A percentile compares a stretch with the other conserved stretches of the same genome.
These are phyloP conservation scores for Danionella dracula DNA, from an alignment of 2,797 vertebrate species.

Conservation along the genomic window DNA sequence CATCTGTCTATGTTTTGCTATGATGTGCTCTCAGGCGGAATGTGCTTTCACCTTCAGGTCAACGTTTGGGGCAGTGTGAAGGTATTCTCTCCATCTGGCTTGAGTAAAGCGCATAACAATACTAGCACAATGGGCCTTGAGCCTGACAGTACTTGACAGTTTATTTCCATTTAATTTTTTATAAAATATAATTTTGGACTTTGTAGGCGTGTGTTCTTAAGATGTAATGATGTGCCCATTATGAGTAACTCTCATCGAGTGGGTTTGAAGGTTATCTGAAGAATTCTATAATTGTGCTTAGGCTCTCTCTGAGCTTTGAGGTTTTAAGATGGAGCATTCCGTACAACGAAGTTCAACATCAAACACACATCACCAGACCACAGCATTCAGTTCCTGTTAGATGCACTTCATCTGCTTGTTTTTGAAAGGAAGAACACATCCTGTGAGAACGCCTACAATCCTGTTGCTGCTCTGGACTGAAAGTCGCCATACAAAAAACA, in stretches of 20 bases:
- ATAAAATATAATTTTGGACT: too few species aligned
- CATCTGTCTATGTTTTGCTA: constrained; percentile 25
- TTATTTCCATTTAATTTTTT: too few species aligned
- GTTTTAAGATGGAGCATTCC: background rate
- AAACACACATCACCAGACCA: background rate
- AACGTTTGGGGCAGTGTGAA: constrained; percentile 13
- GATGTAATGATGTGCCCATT: too few species aligned
- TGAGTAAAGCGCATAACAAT: constrained; percentile 17
- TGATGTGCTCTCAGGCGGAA: constrained; percentile 29
- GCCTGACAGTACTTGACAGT: background rate
- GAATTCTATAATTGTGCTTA: too few species aligned
- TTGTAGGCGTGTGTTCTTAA: too few species aligned
- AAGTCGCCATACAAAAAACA: background rate
- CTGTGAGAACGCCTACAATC: constrained; percentile 6
- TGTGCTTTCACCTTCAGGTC: constrained; percentile 24
- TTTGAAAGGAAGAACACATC: background rate
- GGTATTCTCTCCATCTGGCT: constrained; percentile 14
- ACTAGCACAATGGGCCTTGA: background rate
- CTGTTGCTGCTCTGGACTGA: background rate
- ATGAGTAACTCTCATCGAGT: background rate
- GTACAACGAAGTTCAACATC: background rate
- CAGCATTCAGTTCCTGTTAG: background rate
- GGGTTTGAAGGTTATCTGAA: too few species aligned
- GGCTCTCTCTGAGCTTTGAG: background rate
- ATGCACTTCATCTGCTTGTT: background rate